Conservation (phyloP, 2,888 invertebrate species). For the Tiliacea aurago region DNA sequence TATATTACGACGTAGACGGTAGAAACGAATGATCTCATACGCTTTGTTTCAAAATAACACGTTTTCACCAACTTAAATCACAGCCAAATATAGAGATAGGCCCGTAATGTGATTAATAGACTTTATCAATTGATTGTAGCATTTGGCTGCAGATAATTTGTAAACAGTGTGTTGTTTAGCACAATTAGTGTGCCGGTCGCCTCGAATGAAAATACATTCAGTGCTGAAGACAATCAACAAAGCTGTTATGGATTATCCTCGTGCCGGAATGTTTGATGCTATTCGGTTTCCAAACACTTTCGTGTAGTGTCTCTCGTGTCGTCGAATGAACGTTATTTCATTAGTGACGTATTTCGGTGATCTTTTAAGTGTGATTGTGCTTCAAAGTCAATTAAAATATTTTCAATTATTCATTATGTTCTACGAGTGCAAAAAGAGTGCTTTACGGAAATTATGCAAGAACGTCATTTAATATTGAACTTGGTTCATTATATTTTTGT, state of each 20-base stretch:
- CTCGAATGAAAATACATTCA: constrained; percentile 79
- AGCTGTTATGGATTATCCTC: constrained; percentile 81
- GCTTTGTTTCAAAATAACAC: constrained; percentile 31
- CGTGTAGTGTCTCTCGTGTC: constrained; percentile 47
- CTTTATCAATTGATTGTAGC: constrained; percentile 83
- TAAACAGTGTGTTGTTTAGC: constrained; percentile 84
- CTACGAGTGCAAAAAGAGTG: constrained; percentile 63
- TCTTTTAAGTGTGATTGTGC: constrained; percentile 43
- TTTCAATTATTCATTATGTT: constrained; percentile 69
- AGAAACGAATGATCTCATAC: constrained; percentile 33
- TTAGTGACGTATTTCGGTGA: constrained; percentile 27
- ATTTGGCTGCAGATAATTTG: constrained; percentile 81
- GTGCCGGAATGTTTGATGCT: constrained; percentile 78
- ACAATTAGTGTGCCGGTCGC: constrained; percentile 77
- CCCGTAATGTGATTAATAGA: constrained; percentile 60
- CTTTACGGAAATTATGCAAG: constrained; percentile 72
- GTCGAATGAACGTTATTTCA: constrained; percentile 31
- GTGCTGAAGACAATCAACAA: constrained; percentile 80
- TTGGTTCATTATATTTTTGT: constrained; percentile 48
- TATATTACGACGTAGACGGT: not conserved
- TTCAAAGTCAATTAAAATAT: constrained; percentile 18
- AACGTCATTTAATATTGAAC: constrained; percentile 61
- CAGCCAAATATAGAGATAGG: constrained; percentile 42
- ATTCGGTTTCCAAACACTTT: constrained; percentile 68
- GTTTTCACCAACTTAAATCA: constrained; percentile 51